A percentile compares a stretch with the other conserved stretches of the same genome.
These are phyloP conservation scores for Plebejus anna DNA, from an alignment of 2,888 invertebrate species.

Conservation along the genomic window DNA sequence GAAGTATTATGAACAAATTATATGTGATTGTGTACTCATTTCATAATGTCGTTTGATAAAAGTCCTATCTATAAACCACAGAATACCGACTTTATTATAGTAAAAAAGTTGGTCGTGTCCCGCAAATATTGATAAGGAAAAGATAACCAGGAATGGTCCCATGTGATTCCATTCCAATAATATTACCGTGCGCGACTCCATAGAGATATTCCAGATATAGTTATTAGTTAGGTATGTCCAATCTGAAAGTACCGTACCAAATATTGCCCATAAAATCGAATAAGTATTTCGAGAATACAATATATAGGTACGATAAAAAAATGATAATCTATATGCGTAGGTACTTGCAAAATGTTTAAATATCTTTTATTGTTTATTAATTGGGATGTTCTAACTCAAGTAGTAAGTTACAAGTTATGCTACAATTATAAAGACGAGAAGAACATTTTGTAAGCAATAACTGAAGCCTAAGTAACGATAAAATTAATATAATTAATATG, in stretches of 20 bases:
- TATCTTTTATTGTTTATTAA: too few relatives aligned
- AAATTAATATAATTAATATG: too few relatives aligned
- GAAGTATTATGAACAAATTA: not conserved
- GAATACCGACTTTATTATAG: not conserved
- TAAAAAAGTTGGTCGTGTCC: not conserved
- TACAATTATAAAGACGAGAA: too few relatives aligned
- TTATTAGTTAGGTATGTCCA: not conserved
- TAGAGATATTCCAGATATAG: conserved; percentile 1
- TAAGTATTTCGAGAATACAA: not conserved
- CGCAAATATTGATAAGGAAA: conserved; percentile 19
- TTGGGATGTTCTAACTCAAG: too few relatives aligned
- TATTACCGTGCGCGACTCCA: not conserved
- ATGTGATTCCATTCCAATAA: conserved; percentile 14
- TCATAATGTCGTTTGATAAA: not conserved
- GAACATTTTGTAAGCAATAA: too few relatives aligned
- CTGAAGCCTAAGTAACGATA: too few relatives aligned
- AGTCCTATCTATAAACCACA: not conserved
- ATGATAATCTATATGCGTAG: too few relatives aligned
- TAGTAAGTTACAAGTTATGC: too few relatives aligned
- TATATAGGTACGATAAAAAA: too few relatives aligned
- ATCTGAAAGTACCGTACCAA: conserved; percentile 5
- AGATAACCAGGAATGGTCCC: conserved; percentile 15
- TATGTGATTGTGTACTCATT: not conserved
- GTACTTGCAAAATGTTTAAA: too few relatives aligned
- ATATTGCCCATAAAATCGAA: not conserved